Base-by-base conservation (phyloP, 2,113 vertebrate species). In the Clarias macrocephalus region DNA sequence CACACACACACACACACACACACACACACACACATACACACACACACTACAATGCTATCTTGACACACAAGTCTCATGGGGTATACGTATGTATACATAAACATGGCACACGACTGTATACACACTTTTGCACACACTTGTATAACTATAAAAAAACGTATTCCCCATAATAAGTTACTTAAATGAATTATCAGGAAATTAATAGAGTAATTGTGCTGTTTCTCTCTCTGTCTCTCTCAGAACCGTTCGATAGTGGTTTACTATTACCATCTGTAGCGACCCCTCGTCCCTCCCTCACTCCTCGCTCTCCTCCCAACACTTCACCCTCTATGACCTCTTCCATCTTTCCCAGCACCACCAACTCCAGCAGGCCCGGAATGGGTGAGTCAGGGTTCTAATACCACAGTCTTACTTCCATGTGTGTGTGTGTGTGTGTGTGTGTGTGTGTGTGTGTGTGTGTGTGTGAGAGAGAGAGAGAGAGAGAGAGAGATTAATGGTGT, bases 341-440 rank as follows among this genome's bases (percentile, higher is more conserved):
- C 37, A 86, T 62, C 11, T 90, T 81, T 66, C 42, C 30, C 85
- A 81, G 77, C 86, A 83, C 91, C 79, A 87, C 89, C 89, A 95
- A 90, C 90, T 54, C 77, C 88, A 93, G 91, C 8, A 57, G 87
- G 1, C 21, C 3, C 30, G 82, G 81, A 16, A 91, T 89, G 70
- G 94, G 95, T 96, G 90, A 95, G 95, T 92, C 81, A 80, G 28
- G 3, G 12, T 9, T 63, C 28, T 65, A 48, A 65, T 48, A 57
- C 16, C 15, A 15, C 10, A 33, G 9, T 30, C 73, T 16, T 42
- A 60, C 68, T 48, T 42, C 52, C 19, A 21, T 52, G 80, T 77
- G 68, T 82, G 79, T 73, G 23, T 86, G 18, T 76, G 52, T 2
- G 83, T 75, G 54, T 60, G 68, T 30, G 30, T 63, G 57, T 16